Evolutionary conservation across 2,888 invertebrate genomes (phyloP).

Genomic region (Eupithecia inturbata): DNA sequence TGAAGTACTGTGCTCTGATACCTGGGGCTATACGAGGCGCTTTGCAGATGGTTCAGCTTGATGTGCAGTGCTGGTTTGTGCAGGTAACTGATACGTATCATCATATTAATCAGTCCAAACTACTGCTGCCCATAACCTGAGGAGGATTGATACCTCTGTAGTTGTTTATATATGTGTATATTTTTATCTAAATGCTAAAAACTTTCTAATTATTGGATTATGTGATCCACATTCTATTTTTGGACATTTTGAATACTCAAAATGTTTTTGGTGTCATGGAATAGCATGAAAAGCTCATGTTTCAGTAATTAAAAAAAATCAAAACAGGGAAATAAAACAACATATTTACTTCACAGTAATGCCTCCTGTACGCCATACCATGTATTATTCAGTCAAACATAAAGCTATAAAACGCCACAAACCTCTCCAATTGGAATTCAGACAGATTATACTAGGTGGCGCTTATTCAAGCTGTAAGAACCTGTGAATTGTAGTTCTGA

Average conservation of each 20-base stretch:
- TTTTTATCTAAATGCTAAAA: no score
- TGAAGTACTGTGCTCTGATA: conserved; percentile 96
- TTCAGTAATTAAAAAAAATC: background rate
- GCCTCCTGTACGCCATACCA: background rate
- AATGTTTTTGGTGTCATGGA: background rate
- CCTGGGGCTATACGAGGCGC: conserved; percentile 97
- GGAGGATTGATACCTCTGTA: no score
- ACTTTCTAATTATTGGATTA: no score
- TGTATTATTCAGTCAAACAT: background rate
- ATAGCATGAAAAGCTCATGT: background rate
- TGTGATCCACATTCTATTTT: background rate
- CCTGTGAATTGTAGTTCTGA: background rate
- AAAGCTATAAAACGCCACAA: background rate
- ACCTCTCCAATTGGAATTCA: background rate
- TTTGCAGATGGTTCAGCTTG: conserved; percentile 99
- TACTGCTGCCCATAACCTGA: no score
- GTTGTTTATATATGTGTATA: no score
- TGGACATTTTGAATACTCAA: background rate
- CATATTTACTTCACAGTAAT: background rate
- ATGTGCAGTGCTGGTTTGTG: conserved; percentile 97
- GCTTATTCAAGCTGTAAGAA: background rate
- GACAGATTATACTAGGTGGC: conserved; percentile 13
- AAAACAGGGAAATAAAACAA: background rate
- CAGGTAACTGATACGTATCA: conserved; percentile 75
- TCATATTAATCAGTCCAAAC: no score